Evolutionary conservation across 2,797 vertebrate genomes (phyloP).

Genomic region (Valencia hispanica): DNA sequence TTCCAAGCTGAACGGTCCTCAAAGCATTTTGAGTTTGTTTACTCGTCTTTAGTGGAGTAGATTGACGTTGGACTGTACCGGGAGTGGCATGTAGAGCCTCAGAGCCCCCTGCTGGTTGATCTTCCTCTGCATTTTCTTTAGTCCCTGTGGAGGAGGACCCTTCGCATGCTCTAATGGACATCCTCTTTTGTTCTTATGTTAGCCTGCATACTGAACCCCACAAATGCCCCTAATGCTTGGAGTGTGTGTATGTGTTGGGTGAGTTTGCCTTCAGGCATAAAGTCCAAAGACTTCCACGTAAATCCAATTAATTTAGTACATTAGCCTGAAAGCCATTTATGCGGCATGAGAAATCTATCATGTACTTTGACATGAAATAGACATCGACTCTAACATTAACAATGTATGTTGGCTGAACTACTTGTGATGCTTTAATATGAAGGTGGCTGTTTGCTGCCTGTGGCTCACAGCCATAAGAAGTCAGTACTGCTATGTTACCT

Average conservation of each 20-base stretch:
- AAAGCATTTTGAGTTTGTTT: not conserved
- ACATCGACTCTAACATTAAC: not conserved
- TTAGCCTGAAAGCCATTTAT: not conserved
- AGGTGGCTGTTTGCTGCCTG: not conserved
- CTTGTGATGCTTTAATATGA: not conserved
- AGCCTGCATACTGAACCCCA: not conserved
- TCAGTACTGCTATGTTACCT: not conserved
- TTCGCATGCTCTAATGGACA: not conserved
- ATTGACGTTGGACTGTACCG: no score
- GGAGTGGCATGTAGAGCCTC: not conserved
- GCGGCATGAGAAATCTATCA: not conserved
- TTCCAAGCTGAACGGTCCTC: no score
- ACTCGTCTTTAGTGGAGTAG: not conserved
- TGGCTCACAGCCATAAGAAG: not conserved
- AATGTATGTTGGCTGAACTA: not conserved
- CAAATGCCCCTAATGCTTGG: not conserved
- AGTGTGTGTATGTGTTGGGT: not conserved
- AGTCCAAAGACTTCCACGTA: not conserved
- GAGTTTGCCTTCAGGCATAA: not conserved
- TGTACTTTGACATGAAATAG: no score
- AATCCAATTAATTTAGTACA: no score
- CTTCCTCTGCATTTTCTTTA: no score
- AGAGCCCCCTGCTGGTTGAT: not conserved
- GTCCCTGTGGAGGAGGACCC: not conserved
- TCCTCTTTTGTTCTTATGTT: not conserved